Evolutionary conservation across 2,113 vertebrate species (phyloP).

Genomic region (Nyctibius bracteatus): DNA sequence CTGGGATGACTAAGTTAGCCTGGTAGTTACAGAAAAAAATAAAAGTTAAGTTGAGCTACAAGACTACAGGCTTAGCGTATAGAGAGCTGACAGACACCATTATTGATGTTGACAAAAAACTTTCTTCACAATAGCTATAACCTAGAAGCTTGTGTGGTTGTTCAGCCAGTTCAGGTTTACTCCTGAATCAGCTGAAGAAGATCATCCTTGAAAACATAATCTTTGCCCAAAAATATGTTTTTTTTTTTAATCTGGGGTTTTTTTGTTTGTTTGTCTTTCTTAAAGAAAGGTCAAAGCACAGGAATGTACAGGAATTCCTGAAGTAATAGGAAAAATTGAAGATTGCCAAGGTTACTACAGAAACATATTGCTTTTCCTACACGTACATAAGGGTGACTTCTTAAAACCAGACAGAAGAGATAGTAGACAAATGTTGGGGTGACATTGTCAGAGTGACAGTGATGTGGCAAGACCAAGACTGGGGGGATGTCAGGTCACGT

Average conservation of each 20-base stretch:
- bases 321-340: background rate
- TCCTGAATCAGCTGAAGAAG: background rate
- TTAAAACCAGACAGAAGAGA: background rate
- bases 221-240: background rate
- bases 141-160: background rate
- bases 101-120: background rate
- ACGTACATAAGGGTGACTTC: accelerated
- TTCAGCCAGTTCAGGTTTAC: background rate
- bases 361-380: background rate
- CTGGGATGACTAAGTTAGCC: background rate
- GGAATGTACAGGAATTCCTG: background rate
- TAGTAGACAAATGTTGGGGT: background rate
- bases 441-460: accelerated
- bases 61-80: background rate
- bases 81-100: background rate
- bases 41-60: background rate
- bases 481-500: background rate
- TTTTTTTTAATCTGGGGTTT: too few species aligned
- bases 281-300: background rate
- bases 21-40: background rate
- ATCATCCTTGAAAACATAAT: background rate
- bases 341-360: background rate
- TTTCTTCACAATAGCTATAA: background rate
- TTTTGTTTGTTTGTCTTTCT: background rate
- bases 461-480: background rate